These are phyloP conservation scores for Tenebrio molitor DNA, from an alignment of 1,140 invertebrate species.

Conservation along the genomic window DNA sequence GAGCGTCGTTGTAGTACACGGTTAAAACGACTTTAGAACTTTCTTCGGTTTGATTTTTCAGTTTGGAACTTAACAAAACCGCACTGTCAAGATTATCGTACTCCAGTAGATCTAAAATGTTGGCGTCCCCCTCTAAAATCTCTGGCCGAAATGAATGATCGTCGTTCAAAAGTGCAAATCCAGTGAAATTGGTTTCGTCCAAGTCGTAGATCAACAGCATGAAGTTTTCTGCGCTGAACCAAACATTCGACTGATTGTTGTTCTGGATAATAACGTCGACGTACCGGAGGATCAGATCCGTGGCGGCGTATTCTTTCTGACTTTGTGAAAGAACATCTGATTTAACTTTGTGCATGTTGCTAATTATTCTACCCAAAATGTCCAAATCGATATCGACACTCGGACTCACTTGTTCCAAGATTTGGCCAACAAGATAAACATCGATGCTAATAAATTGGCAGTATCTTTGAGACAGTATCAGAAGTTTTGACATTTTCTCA, in stretches of 20 bases:
- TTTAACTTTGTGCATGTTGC: constrained; percentile 31
- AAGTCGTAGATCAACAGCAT: constrained; percentile 48
- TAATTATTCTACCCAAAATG: not conserved
- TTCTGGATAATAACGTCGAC: constrained; percentile 45
- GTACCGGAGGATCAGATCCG: constrained; percentile 54
- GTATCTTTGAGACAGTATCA: not conserved
- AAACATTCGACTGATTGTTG: too few species aligned
- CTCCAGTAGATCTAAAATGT: constrained; percentile 14
- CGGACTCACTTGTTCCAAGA: constrained; percentile 3
- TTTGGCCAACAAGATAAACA: constrained; percentile 17
- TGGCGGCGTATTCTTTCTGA: constrained; percentile 51
- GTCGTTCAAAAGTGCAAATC: constrained; percentile 45
- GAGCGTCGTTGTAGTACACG: constrained; percentile 4
- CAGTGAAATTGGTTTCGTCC: constrained; percentile 46
- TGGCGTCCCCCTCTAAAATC: constrained; percentile 26
- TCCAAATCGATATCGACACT: not conserved
- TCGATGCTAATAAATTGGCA: constrained; percentile 4
- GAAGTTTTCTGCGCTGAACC: too few species aligned
- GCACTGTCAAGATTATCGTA: constrained; percentile 48
- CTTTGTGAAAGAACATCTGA: constrained; percentile 48
- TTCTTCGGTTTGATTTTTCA: constrained; percentile 48
- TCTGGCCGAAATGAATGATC: not conserved
- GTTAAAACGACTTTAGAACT: constrained; percentile 36
- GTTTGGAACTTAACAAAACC: constrained; percentile 47
- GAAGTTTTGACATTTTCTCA: constrained; percentile 49